phyloP scores from a whole-genome alignment of 2,888 invertebrate species.

The Xestia ashworthii region DNA sequence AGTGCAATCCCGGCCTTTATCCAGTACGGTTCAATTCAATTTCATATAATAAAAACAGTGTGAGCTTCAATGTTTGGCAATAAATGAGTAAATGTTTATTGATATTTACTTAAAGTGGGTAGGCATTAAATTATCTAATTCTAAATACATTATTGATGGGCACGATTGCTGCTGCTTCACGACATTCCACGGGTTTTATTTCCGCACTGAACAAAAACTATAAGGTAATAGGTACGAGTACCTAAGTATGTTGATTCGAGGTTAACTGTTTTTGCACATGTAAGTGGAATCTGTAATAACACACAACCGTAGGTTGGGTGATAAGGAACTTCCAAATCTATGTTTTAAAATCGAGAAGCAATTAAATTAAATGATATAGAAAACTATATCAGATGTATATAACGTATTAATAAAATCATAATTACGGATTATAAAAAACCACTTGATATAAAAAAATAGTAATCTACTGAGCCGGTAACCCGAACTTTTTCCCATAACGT shows the following conservation, averaged over 20 bases:
- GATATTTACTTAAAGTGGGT: neutral
- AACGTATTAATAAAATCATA: no score
- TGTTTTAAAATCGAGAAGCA: neutral
- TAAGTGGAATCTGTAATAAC: neutral
- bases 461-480: no score
- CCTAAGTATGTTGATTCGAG: neutral
- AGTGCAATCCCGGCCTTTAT: neutral
- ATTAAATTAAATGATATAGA: neutral
- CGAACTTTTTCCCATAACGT: neutral
- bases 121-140: neutral
- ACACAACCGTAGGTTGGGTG: neutral
- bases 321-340: neutral
- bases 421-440: no score
- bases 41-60: neutral
- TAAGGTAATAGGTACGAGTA: neutral
- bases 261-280: neutral
- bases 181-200: neutral
- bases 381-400: neutral
- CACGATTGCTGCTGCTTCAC: neutral
- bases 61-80: neutral
- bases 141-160: neutral
- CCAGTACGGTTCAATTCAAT: neutral
- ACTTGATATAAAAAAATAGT: no score
- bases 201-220: neutral
- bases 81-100: neutral